Conservation (phyloP, 2,888 invertebrate genomes). For the Yponomeuta cagnagella region DNA sequence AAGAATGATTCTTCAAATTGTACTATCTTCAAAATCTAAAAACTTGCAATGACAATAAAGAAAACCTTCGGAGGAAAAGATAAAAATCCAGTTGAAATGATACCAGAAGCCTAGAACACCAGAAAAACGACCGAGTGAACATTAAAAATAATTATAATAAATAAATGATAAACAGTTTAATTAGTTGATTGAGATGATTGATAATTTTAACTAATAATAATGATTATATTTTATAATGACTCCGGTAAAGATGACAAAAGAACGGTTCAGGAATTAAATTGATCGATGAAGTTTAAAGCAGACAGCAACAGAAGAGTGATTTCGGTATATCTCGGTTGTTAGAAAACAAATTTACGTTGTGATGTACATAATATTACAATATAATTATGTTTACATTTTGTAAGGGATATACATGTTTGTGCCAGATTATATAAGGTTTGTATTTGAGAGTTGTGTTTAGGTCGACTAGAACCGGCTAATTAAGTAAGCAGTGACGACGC, state of each 20-base stretch:
- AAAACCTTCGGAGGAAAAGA: not conserved
- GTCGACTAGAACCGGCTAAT: not conserved
- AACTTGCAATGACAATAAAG: not conserved
- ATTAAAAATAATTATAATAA: not conserved
- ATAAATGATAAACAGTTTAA: slow-evolving; percentile 4
- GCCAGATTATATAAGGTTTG: slow-evolving; percentile 54
- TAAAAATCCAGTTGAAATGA: not conserved
- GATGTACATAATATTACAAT: slow-evolving; percentile 65
- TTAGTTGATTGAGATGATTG: not conserved
- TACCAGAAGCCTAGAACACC: not conserved
- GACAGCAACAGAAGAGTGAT: slow-evolving; percentile 56
- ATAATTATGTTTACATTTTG: slow-evolving; percentile 68
- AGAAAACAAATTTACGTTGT: slow-evolving; percentile 68
- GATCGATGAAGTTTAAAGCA: slow-evolving; percentile 9
- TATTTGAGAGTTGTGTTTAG: slow-evolving; percentile 3
- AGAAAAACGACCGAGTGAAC: not conserved
- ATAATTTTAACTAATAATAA: not conserved
- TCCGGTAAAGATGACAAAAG: not conserved
- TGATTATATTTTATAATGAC: not conserved
- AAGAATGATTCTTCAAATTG: not conserved
- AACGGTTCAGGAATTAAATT: not conserved
- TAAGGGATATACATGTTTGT: slow-evolving; percentile 73
- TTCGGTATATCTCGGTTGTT: slow-evolving; percentile 67
- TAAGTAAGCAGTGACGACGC: not conserved
- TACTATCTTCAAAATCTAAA: not conserved